Conservation (phyloP, 1,140 invertebrate species). For the Holotrichia oblita region DNA sequence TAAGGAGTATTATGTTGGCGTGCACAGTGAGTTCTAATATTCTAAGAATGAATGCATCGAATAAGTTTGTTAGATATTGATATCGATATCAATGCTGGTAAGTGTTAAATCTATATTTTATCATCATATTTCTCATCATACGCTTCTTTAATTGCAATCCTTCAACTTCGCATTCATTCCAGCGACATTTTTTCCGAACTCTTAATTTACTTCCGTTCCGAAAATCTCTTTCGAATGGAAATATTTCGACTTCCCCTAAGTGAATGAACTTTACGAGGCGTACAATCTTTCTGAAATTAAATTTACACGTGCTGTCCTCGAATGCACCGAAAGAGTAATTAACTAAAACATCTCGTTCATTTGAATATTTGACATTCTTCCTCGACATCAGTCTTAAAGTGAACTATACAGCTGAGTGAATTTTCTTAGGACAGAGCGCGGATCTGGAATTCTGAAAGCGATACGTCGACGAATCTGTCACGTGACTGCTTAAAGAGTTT, state of each 20-base stretch:
- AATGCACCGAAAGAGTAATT: constrained; percentile 1
- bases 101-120: too few species aligned
- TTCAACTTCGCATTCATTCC: too few species aligned
- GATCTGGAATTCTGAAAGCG: background rate
- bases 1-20: too few species aligned
- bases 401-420: background rate
- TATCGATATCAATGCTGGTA: too few species aligned
- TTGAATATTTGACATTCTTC: constrained; percentile 8
- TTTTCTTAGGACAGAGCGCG: background rate
- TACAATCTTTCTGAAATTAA: background rate
- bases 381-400: background rate
- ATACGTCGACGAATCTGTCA: background rate
- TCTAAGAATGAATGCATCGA: too few species aligned
- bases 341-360: constrained; percentile 4
- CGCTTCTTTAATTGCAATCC: too few species aligned
- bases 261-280: background rate
- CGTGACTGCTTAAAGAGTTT: background rate
- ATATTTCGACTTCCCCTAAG: background rate
- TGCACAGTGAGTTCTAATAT: too few species aligned
- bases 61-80: too few species aligned
- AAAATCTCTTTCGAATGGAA: too few species aligned
- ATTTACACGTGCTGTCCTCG: background rate
- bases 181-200: too few species aligned
- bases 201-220: too few species aligned
- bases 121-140: too few species aligned